These are phyloP conservation scores for Aphidius gifuensis DNA, from an alignment of 1,140 invertebrate species.

Conservation along the genomic window DNA sequence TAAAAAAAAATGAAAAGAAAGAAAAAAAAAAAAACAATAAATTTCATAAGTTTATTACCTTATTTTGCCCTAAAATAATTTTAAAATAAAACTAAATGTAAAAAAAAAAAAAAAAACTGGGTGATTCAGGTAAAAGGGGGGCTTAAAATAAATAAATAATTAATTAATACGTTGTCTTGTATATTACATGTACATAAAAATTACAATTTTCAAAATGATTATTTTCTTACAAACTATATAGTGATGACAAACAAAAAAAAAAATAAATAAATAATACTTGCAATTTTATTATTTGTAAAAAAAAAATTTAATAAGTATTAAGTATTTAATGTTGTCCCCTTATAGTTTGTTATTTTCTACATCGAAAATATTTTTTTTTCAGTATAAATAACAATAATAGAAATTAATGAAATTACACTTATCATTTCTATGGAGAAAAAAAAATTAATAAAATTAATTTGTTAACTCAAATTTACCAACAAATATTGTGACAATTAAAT, in stretches of 20 bases:
- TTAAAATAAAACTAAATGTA: no score
- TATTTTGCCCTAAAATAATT: no score
- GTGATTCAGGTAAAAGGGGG: conserved; percentile 4
- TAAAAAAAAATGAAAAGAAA: no score
- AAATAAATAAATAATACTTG: conserved; percentile 22
- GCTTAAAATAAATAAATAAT: conserved; percentile 1
- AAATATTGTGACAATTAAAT: no score
- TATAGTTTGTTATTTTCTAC: conserved; percentile 40
- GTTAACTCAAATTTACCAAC: no score
- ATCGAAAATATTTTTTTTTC: neutral
- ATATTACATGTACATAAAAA: conserved; percentile 49
- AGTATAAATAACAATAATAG: neutral
- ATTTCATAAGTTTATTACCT: neutral
- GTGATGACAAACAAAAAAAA: conserved; percentile 43
- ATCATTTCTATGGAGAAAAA: no score
- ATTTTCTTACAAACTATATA: conserved; percentile 50
- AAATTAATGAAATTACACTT: neutral
- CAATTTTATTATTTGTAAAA: conserved; percentile 33
- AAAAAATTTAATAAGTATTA: conserved; percentile 47
- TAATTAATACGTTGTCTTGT: conserved; percentile 31
- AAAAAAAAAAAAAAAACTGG: neutral
- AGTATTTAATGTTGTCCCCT: conserved; percentile 37
- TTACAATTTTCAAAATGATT: conserved; percentile 40
- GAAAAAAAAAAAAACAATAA: no score
- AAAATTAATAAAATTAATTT: no score